Evolutionary conservation across 2,888 invertebrate species (phyloP), one percentile per base, ranked within the genome.

Genomic region (Perizoma flavofasciatum): DNA sequence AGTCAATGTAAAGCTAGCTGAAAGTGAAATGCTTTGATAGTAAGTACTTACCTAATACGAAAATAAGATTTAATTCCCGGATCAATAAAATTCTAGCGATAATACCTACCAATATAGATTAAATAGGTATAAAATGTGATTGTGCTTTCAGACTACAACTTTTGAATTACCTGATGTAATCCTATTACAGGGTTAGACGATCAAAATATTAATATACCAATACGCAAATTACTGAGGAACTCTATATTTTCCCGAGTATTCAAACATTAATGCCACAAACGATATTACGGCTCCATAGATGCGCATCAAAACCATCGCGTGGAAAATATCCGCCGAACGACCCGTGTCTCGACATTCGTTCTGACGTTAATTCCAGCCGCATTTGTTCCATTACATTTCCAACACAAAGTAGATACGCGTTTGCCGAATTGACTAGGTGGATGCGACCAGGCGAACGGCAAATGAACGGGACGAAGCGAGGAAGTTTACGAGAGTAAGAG

Each of bases 341-440:
- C 87, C 88, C 89, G 85, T 84, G 88, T 83, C 81, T 86, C 88
- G 85, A 91, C 90, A 92, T 90, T 91, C 89, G 88, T 90, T 88
- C 79, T 82, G 85, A 89, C 91, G 91, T 86, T 92, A 92, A 92
- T 92, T 91, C 90, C 89, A 84, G 89, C 88, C 91, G 91, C 91
- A 91, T 92, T 91, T 92, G 91, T 92, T 92, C 91, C 91, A 90
- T 92, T 92, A 92, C 91, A 92, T 92, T 92, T 91, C 91, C 91
- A 89, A 91, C 91, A 90, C 88, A 91, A 91, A 92, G 91, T 91
- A 91, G 89, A 88, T 89, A 88, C 89, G 88, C 89, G 89, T 88
- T 91, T 91, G 90, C 85, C 90, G 91, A 91, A 89, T 92, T 91
- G 91, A 91, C 92, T 91, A 88, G 91, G 88, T 85, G 89, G 89